A percentile compares a stretch with the other conserved stretches of the same genome.
These are phyloP conservation scores for Drosophila pseudoananassae DNA, from an alignment of 1,140 invertebrate species.

Conservation along the genomic window DNA sequence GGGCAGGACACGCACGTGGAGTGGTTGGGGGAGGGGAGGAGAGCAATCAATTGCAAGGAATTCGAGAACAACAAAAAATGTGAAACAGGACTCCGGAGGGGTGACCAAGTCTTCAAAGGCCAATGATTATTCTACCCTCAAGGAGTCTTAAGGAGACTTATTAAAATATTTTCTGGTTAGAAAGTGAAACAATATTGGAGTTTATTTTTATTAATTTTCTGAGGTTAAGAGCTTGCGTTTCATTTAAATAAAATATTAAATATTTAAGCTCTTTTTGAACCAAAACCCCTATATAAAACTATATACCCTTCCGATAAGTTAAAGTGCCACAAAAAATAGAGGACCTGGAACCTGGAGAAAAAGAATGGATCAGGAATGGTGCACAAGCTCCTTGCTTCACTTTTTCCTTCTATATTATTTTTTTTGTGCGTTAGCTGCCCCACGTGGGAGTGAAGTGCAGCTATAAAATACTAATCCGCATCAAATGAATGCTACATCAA, in stretches of 20 bases:
- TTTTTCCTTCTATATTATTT: neutral
- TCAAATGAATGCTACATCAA: conserved; percentile 82
- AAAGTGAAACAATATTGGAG: neutral
- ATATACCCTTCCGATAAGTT: neutral
- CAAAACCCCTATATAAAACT: neutral
- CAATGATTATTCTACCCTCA: conserved; percentile 28
- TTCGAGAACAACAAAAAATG: conserved; percentile 54
- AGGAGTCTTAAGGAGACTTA: neutral
- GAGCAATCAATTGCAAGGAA: conserved; percentile 80
- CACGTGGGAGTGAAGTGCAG: conserved; percentile 72
- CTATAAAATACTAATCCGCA: conserved; percentile 82
- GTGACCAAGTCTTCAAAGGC: conserved; percentile 22
- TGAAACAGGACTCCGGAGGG: neutral
- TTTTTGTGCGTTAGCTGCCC: conserved; percentile 42
- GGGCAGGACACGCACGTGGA: conserved; percentile 42
- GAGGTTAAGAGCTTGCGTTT: neutral
- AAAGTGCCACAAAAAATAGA: neutral
- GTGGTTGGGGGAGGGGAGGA: conserved; percentile 30
- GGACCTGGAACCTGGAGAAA: conserved; percentile 1
- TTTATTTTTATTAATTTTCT: conserved; percentile 1
- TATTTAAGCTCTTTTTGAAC: no score
- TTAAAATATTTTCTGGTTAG: conserved; percentile 1
- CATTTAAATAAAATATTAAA: neutral
- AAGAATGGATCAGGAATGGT: conserved; percentile 21
- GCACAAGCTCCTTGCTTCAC: conserved; percentile 51